Evolutionary conservation across 2,113 vertebrate species (phyloP).

Genomic region (Myotis davidii): DNA sequence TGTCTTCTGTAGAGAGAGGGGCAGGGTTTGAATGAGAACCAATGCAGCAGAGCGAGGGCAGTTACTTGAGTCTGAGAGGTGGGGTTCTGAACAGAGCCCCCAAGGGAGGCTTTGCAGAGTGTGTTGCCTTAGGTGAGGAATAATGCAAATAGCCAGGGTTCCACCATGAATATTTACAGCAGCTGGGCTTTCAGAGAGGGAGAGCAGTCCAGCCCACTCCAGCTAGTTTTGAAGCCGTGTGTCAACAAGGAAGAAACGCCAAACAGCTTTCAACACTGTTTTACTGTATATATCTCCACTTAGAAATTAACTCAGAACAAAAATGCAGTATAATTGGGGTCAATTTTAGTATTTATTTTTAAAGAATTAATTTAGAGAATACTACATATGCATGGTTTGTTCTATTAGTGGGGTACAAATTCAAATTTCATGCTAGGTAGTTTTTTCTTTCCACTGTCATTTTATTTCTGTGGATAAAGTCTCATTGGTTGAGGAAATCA

Average conservation of each 20-base stretch:
- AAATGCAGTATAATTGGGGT: neutral
- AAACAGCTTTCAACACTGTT: neutral
- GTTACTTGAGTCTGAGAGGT: neutral
- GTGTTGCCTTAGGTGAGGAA: neutral
- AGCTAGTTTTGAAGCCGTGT: neutral
- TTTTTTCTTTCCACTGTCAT: neutral
- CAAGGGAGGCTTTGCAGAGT: neutral
- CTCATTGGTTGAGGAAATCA: neutral
- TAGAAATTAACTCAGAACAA: neutral
- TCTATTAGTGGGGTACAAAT: neutral
- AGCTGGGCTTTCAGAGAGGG: neutral
- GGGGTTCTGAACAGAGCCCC: neutral
- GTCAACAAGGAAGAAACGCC: neutral
- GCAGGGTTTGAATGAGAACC: neutral
- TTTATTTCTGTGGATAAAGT: neutral
- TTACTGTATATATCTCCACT: neutral
- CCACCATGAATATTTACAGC: neutral
- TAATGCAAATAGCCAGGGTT: neutral
- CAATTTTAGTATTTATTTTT: neutral
- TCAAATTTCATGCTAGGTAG: neutral
- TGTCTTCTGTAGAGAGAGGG: neutral
- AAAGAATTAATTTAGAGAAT: neutral
- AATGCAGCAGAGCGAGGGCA: too few species aligned
- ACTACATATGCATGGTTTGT: neutral
- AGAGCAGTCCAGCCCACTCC: neutral